These are phyloP conservation scores for Emydoidea blandingii DNA, from an alignment of 2,797 vertebrate species.

Conservation along the genomic window DNA sequence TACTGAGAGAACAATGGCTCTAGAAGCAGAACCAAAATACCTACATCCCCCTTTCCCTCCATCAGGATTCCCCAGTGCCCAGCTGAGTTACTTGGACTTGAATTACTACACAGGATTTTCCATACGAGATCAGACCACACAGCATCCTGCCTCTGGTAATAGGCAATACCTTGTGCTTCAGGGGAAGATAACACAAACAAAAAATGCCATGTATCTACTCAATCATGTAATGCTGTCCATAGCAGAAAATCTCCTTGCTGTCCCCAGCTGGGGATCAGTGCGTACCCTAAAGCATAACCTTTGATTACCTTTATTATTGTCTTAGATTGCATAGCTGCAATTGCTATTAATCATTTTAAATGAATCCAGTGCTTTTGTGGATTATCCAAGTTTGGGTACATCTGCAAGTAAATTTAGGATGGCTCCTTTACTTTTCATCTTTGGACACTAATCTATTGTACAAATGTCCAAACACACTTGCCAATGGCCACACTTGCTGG, in stretches of 20 bases:
- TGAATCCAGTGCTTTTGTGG: not conserved
- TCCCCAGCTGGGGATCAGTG: constrained; percentile 24
- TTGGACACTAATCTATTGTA: constrained; percentile 77
- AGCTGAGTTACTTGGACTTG: not conserved
- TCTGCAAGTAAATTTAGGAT: not conserved
- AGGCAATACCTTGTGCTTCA: not conserved
- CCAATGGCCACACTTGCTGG: constrained; percentile 73
- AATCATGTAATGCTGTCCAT: not conserved
- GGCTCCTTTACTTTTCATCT: constrained; percentile 73
- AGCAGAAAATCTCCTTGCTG: constrained; percentile 21
- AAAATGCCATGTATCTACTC: not conserved
- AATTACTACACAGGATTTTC: not conserved
- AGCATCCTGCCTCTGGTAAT: not conserved
- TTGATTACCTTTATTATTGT: constrained; percentile 19
- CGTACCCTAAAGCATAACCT: constrained; percentile 24
- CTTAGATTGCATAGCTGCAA: constrained; percentile 34
- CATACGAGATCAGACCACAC: not conserved
- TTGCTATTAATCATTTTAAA: not conserved
- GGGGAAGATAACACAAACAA: not conserved
- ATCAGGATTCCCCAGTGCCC: not conserved
- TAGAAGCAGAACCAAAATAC: not conserved
- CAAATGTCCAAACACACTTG: constrained; percentile 78
- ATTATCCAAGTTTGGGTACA: not conserved
- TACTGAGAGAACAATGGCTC: not conserved
- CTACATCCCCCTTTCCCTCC: not conserved